Conservation (phyloP, 2,113 vertebrate species). For the Rhinopomastus cyanomelas region DNA sequence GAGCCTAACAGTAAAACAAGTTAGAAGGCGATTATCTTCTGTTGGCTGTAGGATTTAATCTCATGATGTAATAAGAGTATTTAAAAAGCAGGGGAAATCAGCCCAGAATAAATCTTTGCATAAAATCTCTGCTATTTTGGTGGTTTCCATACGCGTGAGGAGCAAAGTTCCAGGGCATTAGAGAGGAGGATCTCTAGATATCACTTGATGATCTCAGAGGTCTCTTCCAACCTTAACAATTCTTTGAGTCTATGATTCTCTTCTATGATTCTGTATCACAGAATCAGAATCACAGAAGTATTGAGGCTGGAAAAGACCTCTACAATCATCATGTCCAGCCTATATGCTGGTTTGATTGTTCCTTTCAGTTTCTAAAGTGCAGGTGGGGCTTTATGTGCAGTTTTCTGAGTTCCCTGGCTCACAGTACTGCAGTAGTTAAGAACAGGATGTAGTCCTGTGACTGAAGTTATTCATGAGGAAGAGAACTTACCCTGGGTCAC, state of each 20-base stretch:
- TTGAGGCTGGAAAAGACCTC: no score
- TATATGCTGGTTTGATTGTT: not conserved
- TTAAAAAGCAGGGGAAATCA: constrained; percentile 17
- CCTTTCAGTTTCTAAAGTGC: not conserved
- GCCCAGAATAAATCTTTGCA: not conserved
- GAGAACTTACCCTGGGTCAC: constrained; percentile 82
- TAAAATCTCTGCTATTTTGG: constrained; percentile 22
- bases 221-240: no score
- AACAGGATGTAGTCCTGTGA: not conserved
- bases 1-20: not conserved
- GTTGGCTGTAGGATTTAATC: constrained; percentile 33
- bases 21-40: constrained; percentile 40
- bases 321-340: no score
- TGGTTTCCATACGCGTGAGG: not conserved
- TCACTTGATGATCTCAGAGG: no score
- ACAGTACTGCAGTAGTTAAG: not conserved
- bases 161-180: not conserved
- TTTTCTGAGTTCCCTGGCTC: not conserved
- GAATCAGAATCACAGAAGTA: no score
- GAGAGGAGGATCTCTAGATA: not conserved
- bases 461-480: not conserved
- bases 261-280: no score
- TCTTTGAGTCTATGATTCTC: no score
- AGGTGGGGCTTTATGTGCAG: not conserved
- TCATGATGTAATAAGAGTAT: constrained; percentile 47